These are phyloP conservation scores for Anthoscopus minutus DNA, from an alignment of 2,113 vertebrate genomes.

Conservation along the genomic window DNA sequence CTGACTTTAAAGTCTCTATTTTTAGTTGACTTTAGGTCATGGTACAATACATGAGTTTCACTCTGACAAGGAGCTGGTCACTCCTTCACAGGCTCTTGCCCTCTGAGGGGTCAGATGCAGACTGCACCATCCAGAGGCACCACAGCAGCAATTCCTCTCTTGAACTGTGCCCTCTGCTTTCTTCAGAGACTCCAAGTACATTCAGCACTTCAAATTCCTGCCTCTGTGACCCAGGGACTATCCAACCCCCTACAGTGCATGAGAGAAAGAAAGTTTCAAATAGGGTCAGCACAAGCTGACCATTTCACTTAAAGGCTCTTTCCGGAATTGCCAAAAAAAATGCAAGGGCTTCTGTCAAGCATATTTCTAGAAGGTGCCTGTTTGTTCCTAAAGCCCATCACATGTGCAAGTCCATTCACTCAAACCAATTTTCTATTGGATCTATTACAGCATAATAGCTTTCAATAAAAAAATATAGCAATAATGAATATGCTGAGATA, in stretches of 20 bases:
- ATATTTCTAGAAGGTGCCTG: background rate
- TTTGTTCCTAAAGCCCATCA: background rate
- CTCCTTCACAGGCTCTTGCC: background rate
- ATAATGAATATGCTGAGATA: background rate
- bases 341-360: background rate
- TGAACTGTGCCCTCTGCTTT: background rate
- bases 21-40: background rate
- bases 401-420: rapidly evolving
- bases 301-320: background rate
- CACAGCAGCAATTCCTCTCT: background rate
- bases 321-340: background rate
- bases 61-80: background rate
- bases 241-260: background rate
- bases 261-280: background rate
- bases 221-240: background rate
- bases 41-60: background rate
- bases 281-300: background rate
- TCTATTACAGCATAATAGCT: background rate
- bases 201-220: background rate
- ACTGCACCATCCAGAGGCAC: background rate
- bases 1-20: background rate
- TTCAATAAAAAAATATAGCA: background rate
- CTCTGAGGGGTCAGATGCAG: background rate
- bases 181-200: background rate
- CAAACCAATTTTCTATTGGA: background rate